Evolutionary conservation across 2,797 vertebrate genomes (phyloP).

Genomic region (Parambassis ranga): DNA sequence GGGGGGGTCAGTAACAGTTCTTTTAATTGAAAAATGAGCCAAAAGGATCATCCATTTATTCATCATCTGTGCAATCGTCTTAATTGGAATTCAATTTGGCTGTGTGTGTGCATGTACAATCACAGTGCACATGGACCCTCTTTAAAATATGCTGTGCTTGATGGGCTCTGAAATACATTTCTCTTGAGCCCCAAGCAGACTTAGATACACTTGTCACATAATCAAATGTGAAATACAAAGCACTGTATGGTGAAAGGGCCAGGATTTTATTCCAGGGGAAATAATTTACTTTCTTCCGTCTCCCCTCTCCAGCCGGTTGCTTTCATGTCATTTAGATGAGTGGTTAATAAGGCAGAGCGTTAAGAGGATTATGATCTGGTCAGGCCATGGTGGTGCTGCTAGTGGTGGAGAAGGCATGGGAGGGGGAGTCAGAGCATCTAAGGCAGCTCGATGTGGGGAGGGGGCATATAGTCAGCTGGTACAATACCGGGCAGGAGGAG

Average conservation of each 20-base stretch:
- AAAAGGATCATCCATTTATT: constrained; percentile 68
- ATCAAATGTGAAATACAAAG: constrained; percentile 82
- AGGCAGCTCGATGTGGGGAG: constrained; percentile 42
- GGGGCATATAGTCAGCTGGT: constrained; percentile 38
- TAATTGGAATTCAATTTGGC: constrained; percentile 80
- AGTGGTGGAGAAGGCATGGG: constrained; percentile 35
- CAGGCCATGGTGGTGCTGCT: constrained; percentile 62
- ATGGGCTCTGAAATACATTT: constrained; percentile 76
- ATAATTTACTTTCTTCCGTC: constrained; percentile 75
- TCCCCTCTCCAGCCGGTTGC: constrained; percentile 65
- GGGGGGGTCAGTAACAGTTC: constrained; percentile 53
- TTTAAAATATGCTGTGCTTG: constrained; percentile 67
- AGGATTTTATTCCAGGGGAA: constrained; percentile 76
- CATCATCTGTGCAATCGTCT: constrained; percentile 59
- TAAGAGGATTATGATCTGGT: constrained; percentile 86
- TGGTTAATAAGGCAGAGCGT: constrained; percentile 85
- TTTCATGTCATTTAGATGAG: constrained; percentile 86
- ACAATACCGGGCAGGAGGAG: constrained; percentile 73
- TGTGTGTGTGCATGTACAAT: constrained; percentile 26
- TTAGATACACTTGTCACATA: constrained; percentile 86
- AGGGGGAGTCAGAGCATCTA: constrained; percentile 55
- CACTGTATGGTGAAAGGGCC: constrained; percentile 70
- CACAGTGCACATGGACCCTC: constrained; percentile 39
- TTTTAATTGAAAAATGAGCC: constrained; percentile 67
- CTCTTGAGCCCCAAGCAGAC: constrained; percentile 73